Conservation (phyloP, 2,113 vertebrate species). For the Danionella cerebrum region DNA sequence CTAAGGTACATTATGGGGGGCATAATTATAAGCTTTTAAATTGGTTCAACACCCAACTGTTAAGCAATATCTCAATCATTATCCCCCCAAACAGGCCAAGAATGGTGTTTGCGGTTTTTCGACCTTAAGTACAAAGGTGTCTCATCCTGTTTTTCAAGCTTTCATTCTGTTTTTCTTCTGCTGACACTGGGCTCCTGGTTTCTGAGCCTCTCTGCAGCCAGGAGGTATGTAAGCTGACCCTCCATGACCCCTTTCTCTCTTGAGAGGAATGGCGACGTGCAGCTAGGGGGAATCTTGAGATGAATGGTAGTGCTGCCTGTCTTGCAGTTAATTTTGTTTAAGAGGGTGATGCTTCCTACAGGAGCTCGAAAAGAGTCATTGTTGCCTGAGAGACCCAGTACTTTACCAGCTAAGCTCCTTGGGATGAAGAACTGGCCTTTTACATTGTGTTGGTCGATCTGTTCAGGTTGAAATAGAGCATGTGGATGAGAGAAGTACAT, state of each 20-base stretch:
- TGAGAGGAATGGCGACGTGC: slow-evolving; percentile 27
- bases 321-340: slow-evolving; percentile 34
- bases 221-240: slow-evolving; percentile 55
- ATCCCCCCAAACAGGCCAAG: slow-evolving; percentile 2
- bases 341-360: neutral
- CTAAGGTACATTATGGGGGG: too few relatives aligned
- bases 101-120: neutral
- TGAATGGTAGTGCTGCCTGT: slow-evolving; percentile 9
- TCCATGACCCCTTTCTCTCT: slow-evolving; percentile 41
- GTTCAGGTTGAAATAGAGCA: slow-evolving; percentile 38
- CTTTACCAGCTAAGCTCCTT: slow-evolving; percentile 31
- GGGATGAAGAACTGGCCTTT: slow-evolving; percentile 45
- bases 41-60: slow-evolving; percentile 27
- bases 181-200: slow-evolving; percentile 46
- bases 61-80: slow-evolving; percentile 1
- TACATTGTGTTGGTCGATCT: slow-evolving; percentile 44
- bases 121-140: slow-evolving; percentile 34
- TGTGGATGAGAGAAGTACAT: slow-evolving; percentile 42
- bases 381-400: slow-evolving; percentile 17
- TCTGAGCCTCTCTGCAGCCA: slow-evolving; percentile 40
- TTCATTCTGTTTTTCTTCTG: slow-evolving; percentile 40
- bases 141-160: slow-evolving; percentile 57
- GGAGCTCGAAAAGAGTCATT: slow-evolving; percentile 6
- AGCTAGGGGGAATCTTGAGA: slow-evolving; percentile 17
- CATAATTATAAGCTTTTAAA: slow-evolving; percentile 40